These are phyloP conservation scores for Pelagia noctiluca DNA, from an alignment of 30 jellyfish, hydroid and myxozoan species.

Conservation along the genomic window DNA sequence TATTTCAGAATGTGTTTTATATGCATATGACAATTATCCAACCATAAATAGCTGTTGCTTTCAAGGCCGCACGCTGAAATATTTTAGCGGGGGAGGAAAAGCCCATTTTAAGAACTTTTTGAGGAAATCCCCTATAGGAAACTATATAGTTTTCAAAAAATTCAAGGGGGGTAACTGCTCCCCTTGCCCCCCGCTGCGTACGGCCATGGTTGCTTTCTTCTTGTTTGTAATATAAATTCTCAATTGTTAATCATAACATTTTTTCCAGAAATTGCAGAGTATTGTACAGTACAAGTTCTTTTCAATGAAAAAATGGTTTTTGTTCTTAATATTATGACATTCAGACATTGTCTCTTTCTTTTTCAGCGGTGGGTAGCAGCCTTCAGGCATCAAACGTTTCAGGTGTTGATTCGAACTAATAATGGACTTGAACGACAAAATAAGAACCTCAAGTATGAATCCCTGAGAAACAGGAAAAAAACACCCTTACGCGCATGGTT, in stretches of 20 bases:
- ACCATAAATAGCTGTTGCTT: too few relatives aligned
- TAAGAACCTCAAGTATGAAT: neutral
- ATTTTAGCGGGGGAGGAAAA: too few relatives aligned
- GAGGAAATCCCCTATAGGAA: too few relatives aligned
- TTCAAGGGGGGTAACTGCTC: too few relatives aligned
- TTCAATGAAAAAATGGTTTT: neutral
- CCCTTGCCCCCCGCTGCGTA: neutral
- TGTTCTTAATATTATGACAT: too few relatives aligned
- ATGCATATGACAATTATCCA: too few relatives aligned
- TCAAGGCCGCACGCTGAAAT: too few relatives aligned
- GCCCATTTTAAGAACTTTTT: too few relatives aligned
- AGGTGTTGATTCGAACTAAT: neutral
- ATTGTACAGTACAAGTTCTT: neutral
- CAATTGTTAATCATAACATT: neutral
- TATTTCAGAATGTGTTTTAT: too few relatives aligned
- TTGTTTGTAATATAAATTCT: neutral
- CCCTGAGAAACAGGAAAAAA: neutral
- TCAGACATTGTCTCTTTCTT: neutral
- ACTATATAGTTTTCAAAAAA: too few relatives aligned
- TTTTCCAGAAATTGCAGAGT: neutral
- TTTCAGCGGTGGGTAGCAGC: neutral
- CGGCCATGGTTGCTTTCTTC: neutral
- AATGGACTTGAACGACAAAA: slow-evolving; percentile 1
- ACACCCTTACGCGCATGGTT: neutral
- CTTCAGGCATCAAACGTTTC: slow-evolving; percentile 2